Conservation (phyloP, 2,797 vertebrate genomes). For the Podarcis lilfordi region DNA sequence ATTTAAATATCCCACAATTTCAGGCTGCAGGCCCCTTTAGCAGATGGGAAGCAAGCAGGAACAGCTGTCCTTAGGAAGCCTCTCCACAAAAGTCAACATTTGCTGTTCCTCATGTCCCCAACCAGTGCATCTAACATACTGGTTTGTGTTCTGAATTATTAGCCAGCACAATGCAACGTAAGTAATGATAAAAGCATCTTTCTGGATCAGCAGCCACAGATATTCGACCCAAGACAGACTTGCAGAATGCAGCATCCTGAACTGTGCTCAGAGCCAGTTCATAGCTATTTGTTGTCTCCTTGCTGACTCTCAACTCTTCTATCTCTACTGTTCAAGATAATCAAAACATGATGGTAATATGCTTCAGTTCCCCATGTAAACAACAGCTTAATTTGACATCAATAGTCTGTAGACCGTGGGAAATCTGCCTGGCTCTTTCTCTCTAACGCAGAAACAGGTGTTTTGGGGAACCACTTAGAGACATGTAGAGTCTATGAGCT, state of each 20-base stretch:
- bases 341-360: neutral
- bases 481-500: neutral
- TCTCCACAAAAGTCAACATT: neutral
- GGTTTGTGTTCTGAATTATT: neutral
- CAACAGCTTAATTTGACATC: neutral
- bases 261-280: neutral
- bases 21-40: neutral
- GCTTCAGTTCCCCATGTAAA: neutral
- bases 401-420: neutral
- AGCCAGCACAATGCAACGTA: neutral
- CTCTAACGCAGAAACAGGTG: neutral
- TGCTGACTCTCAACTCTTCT: neutral
- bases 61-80: neutral
- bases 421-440: neutral
- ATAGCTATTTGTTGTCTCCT: neutral
- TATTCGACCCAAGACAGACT: neutral
- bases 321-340: conserved; percentile 7
- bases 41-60: neutral
- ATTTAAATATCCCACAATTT: neutral
- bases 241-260: neutral
- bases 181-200: neutral
- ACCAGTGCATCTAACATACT: neutral
- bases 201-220: neutral
- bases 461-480: neutral
- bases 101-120: neutral